Evolutionary conservation across 1,140 invertebrate species (phyloP).

Genomic region (Antheraea mylitta): DNA sequence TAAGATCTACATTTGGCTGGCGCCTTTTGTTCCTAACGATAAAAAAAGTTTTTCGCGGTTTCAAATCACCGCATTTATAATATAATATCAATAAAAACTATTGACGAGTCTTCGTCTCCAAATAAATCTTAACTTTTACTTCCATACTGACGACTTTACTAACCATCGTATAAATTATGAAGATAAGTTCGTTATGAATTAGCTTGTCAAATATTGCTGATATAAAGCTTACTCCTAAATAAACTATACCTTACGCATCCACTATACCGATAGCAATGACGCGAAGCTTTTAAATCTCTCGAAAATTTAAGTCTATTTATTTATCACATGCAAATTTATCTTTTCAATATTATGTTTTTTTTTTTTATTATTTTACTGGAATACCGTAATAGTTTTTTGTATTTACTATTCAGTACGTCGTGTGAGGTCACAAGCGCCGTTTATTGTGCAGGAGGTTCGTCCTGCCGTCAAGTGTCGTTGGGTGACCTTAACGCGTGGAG

Average conservation of each 20-base stretch:
- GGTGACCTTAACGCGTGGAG: slow-evolving; percentile 57
- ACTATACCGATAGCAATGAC: neutral
- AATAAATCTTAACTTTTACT: neutral
- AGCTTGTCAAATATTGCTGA: neutral
- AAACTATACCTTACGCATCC: neutral
- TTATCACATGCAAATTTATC: slow-evolving; percentile 4
- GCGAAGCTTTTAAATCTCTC: neutral
- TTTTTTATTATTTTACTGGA: neutral
- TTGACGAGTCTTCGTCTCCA: neutral
- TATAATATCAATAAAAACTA: slow-evolving; percentile 29
- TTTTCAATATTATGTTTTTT: too few relatives aligned
- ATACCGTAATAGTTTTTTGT: neutral
- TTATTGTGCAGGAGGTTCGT: neutral
- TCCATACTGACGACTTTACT: neutral
- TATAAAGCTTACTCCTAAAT: neutral
- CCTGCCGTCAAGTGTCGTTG: slow-evolving; percentile 55
- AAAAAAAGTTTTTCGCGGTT: neutral
- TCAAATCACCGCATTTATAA: slow-evolving; percentile 8
- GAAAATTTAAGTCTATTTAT: slow-evolving; percentile 2
- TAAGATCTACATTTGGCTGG: slow-evolving; percentile 33
- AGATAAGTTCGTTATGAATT: neutral
- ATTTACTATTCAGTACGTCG: neutral
- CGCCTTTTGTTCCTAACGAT: slow-evolving; percentile 21
- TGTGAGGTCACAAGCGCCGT: neutral
- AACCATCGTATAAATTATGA: neutral